Conservation (phyloP, 2,888 invertebrate species). For the Dasypolia templi region DNA sequence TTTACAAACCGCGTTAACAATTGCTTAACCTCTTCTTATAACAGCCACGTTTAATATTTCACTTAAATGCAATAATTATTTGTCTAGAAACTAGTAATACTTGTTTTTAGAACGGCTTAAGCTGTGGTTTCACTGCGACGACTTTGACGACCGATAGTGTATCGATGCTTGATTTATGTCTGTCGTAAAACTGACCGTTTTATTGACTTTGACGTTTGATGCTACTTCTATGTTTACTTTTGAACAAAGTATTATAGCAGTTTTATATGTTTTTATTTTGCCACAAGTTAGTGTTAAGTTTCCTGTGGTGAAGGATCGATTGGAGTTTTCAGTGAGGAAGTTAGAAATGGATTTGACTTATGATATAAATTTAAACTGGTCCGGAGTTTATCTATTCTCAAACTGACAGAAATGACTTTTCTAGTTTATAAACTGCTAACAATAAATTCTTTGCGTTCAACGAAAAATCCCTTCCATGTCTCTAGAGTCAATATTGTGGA, state of each 20-base stretch:
- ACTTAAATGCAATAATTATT: constrained; percentile 66
- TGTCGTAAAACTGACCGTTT: constrained; percentile 85
- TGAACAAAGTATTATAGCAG: constrained; percentile 69
- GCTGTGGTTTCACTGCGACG: constrained; percentile 67
- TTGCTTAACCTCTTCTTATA: constrained; percentile 53
- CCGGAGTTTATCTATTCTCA: background rate
- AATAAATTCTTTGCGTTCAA: too few species aligned
- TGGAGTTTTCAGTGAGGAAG: background rate
- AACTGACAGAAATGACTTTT: background rate
- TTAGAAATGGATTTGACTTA: background rate
- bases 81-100: constrained; percentile 61
- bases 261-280: constrained; percentile 57
- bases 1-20: constrained; percentile 55
- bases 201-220: constrained; percentile 77
- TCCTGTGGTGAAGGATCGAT: constrained; percentile 25
- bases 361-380: background rate
- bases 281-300: constrained; percentile 64
- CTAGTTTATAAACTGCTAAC: background rate
- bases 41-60: constrained; percentile 56
- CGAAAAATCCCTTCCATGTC: background rate
- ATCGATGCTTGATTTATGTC: constrained; percentile 85
- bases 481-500: background rate
- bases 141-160: constrained; percentile 74
- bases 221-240: constrained; percentile 75
- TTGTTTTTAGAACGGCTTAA: constrained; percentile 63